These are phyloP conservation scores for Physeter macrocephalus DNA, from an alignment of 2,113 vertebrate species.

Conservation along the genomic window DNA sequence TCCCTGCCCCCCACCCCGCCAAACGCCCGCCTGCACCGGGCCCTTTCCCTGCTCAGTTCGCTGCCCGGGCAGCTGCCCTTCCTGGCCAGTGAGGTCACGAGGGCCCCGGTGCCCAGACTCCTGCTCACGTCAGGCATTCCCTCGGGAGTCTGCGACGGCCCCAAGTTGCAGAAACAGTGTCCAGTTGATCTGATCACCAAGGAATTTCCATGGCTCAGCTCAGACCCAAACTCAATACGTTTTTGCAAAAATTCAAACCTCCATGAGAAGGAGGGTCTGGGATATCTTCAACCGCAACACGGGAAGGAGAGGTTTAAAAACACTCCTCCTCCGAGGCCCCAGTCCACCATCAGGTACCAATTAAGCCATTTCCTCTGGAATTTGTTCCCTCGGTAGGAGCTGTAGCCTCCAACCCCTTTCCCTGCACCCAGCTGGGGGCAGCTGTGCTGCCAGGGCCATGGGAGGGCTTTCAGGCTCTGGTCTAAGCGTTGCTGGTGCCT, in stretches of 20 bases:
- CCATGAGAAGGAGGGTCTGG: neutral
- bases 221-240: neutral
- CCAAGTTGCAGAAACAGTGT: neutral
- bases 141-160: neutral
- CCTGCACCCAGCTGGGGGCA: constrained; percentile 13
- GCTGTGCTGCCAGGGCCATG: neutral
- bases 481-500: neutral
- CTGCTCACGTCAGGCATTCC: neutral
- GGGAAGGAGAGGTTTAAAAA: neutral
- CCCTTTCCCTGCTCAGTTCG: neutral
- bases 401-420: constrained; percentile 23
- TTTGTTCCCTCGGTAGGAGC: constrained; percentile 25
- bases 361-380: constrained; percentile 63
- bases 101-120: neutral
- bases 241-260: neutral
- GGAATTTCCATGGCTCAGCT: neutral
- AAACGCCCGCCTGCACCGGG: accelerated
- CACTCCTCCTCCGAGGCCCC: neutral
- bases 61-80: too few relatives aligned
- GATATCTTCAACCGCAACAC: neutral
- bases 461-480: neutral
- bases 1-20: neutral
- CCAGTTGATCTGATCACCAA: neutral
- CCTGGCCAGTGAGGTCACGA: neutral
- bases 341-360: constrained; percentile 53